phyloP scores from a whole-genome alignment of 1,140 invertebrate species.

The Diuraphis noxia region DNA sequence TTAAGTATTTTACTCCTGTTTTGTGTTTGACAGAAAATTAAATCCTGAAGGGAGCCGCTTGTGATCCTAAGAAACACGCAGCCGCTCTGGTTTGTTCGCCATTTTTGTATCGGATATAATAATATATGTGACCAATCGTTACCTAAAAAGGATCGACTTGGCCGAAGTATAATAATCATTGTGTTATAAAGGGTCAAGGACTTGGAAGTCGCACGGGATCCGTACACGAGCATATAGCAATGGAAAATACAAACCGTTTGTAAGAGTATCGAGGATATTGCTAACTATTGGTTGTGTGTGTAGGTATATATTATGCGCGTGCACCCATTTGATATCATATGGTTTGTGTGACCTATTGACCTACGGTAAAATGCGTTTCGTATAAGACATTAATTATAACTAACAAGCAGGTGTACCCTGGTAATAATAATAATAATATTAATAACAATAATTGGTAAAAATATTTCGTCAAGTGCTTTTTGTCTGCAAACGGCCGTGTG shows the following conservation, averaged over 20 bases:
- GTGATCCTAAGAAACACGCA: neutral
- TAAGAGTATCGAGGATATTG: neutral
- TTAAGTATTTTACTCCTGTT: neutral
- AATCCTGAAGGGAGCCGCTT: neutral
- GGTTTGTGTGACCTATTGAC: constrained; percentile 3
- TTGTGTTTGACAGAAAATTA: neutral
- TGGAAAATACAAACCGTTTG: neutral
- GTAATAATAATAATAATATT: neutral
- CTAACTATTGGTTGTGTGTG: neutral
- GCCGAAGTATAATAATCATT: neutral
- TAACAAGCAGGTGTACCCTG: neutral
- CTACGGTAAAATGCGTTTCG: neutral
- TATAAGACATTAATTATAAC: constrained; percentile 12
- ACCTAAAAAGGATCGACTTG: constrained; percentile 46
- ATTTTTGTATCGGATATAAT: neutral
- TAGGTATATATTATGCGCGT: neutral
- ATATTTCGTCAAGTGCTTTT: constrained; percentile 5
- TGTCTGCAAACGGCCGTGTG: neutral
- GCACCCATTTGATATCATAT: constrained; percentile 8
- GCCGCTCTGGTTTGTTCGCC: neutral
- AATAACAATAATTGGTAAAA: neutral
- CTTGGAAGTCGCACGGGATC: neutral
- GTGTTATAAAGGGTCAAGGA: constrained; percentile 34
- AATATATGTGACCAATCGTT: neutral
- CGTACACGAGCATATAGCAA: neutral